These are phyloP conservation scores for Lasius fuliginosus DNA, from an alignment of 2,888 invertebrate genomes.

Conservation along the genomic window DNA sequence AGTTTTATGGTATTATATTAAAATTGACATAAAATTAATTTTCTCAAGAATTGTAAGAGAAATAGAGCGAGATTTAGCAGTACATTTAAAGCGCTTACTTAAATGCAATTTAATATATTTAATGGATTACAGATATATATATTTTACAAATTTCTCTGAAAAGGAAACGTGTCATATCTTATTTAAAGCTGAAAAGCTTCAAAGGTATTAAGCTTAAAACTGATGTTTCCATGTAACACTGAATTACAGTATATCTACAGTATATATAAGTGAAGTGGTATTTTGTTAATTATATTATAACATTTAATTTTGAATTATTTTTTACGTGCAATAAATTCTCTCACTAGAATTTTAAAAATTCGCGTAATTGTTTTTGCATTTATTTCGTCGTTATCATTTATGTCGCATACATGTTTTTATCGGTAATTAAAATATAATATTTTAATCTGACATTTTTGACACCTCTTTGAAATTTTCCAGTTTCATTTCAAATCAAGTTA, in stretches of 20 bases:
- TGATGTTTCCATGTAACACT: background rate
- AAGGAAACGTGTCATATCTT: background rate
- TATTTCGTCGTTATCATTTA: background rate
- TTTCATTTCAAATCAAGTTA: background rate
- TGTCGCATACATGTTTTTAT: background rate
- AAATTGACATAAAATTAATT: slow-evolving; percentile 18
- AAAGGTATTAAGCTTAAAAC: slow-evolving; percentile 14
- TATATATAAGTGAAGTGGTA: background rate
- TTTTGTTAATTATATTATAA: slow-evolving; percentile 11
- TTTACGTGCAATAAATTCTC: background rate
- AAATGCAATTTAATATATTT: slow-evolving; percentile 8
- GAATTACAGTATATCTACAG: background rate
- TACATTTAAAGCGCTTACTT: background rate
- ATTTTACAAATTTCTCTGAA: slow-evolving; percentile 8
- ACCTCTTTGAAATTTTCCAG: slow-evolving; percentile 4
- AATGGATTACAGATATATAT: background rate
- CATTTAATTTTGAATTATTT: background rate
- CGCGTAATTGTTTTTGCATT: background rate
- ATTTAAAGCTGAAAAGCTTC: slow-evolving; percentile 3
- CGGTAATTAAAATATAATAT: slow-evolving; percentile 25
- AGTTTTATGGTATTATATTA: slow-evolving; percentile 6
- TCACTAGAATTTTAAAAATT: background rate
- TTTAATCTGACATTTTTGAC: slow-evolving; percentile 7
- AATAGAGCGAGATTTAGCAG: background rate
- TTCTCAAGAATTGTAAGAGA: slow-evolving; percentile 3